phyloP scores from a whole-genome alignment of 2,888 invertebrate species.

The Dryomyza anilis region DNA sequence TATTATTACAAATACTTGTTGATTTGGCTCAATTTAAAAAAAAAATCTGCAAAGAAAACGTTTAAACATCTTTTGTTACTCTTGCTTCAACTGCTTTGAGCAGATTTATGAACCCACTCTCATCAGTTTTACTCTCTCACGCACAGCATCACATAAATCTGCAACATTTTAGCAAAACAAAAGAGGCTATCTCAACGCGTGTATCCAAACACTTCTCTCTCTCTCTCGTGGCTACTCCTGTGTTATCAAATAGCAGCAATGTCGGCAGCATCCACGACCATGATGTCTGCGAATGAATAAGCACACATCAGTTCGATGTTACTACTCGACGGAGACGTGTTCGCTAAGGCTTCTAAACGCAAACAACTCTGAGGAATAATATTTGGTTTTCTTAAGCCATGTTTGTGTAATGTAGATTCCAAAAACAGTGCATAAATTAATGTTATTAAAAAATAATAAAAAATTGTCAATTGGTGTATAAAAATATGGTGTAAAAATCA shows the following conservation, averaged over 20 bases:
- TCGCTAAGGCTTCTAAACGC: conserved; percentile 1
- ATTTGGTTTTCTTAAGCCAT: no score
- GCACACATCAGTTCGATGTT: conserved; percentile 16
- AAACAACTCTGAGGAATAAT: no score
- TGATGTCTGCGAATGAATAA: not conserved
- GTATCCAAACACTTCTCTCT: not conserved
- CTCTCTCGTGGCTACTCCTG: not conserved
- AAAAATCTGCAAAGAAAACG: no score
- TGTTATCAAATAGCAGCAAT: not conserved
- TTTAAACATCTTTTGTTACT: no score
- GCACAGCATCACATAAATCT: no score
- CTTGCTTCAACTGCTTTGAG: not conserved
- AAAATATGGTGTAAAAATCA: not conserved
- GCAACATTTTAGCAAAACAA: not conserved
- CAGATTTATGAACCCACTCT: not conserved
- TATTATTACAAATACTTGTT: not conserved
- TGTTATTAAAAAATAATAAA: not conserved
- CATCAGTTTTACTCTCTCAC: not conserved
- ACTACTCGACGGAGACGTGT: conserved; percentile 5
- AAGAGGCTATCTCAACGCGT: not conserved
- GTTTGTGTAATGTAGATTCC: no score
- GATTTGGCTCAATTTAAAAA: not conserved
- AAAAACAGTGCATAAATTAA: not conserved
- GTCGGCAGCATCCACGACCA: conserved; percentile 1
- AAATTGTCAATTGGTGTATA: no score